Percentiles rank a stretch among this genome's conserved stretches.
Evolutionary conservation across 2,113 vertebrate species (phyloP).

Genomic region (Anseranas semipalmata): DNA sequence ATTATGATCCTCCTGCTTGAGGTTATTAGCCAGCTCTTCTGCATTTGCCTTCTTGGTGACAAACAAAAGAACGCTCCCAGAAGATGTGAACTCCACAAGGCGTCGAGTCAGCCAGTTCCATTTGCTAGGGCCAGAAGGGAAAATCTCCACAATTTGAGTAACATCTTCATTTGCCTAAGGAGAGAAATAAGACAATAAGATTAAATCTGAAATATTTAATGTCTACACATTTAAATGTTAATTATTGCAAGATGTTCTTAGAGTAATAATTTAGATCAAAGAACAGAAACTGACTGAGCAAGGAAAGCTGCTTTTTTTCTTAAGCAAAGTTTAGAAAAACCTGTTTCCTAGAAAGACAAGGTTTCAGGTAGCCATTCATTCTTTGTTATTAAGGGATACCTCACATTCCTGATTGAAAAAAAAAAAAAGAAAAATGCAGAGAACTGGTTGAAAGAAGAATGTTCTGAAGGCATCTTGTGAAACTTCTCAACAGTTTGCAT

Average conservation of each 20-base stretch:
- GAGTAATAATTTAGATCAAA: background rate
- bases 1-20: conserved; percentile 91
- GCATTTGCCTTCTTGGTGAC: conserved; percentile 97
- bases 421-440: background rate
- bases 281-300: background rate
- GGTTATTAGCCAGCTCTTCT: conserved; percentile 93
- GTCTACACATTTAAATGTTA: background rate
- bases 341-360: background rate
- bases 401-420: background rate
- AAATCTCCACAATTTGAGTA: conserved; percentile 94
- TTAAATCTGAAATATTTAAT: background rate
- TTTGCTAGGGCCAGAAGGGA: conserved; percentile 87
- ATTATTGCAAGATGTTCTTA: background rate
- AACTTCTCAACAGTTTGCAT: background rate
- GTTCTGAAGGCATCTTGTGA: background rate
- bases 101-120: conserved; percentile 94
- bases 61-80: conserved; percentile 94
- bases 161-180: conserved; percentile 95
- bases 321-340: background rate
- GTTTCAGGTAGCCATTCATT: background rate
- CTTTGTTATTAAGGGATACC: background rate
- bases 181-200: background rate
- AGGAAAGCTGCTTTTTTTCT: background rate
- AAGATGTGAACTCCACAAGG: conserved; percentile 94
- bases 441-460: background rate